Conservation (phyloP, 2,113 vertebrate genomes). For the Melanocharis versteri region DNA sequence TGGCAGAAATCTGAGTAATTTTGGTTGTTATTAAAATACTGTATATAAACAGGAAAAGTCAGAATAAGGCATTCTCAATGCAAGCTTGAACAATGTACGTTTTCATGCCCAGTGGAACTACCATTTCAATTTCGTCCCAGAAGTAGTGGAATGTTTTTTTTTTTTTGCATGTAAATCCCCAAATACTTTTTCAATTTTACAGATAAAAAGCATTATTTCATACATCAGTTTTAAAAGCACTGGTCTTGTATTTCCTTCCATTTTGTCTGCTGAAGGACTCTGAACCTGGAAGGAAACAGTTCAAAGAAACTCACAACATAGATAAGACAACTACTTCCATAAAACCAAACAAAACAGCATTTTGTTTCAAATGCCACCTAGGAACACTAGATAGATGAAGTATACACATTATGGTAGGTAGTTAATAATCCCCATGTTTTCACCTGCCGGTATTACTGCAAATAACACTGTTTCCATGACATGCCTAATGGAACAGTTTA, state of each 20-base stretch:
- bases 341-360: conserved; percentile 59
- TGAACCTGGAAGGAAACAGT: conserved; percentile 40
- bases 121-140: conserved; percentile 37
- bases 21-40: conserved; percentile 62
- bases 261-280: not conserved
- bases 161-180: conserved; percentile 61
- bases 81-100: conserved; percentile 55
- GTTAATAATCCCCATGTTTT: conserved; percentile 70
- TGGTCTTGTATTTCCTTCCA: conserved; percentile 30
- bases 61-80: conserved; percentile 72
- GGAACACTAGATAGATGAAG: conserved; percentile 53
- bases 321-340: conserved; percentile 39
- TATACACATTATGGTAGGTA: conserved; percentile 50
- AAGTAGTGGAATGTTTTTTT: conserved; percentile 52
- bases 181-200: conserved; percentile 56
- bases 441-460: conserved; percentile 63
- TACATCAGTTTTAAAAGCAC: conserved; percentile 45
- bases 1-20: conserved; percentile 50
- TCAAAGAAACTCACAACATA: conserved; percentile 34
- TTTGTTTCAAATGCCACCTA: conserved; percentile 55
- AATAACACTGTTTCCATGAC: conserved; percentile 70
- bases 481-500: conserved; percentile 73
- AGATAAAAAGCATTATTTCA: conserved; percentile 54
- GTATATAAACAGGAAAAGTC: conserved; percentile 67
- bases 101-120: conserved; percentile 49